A percentile compares a stretch with the other conserved stretches of the same genome.
phyloP scores from a whole-genome alignment of 1,140 invertebrate species.

The Leucophenga varia region DNA sequence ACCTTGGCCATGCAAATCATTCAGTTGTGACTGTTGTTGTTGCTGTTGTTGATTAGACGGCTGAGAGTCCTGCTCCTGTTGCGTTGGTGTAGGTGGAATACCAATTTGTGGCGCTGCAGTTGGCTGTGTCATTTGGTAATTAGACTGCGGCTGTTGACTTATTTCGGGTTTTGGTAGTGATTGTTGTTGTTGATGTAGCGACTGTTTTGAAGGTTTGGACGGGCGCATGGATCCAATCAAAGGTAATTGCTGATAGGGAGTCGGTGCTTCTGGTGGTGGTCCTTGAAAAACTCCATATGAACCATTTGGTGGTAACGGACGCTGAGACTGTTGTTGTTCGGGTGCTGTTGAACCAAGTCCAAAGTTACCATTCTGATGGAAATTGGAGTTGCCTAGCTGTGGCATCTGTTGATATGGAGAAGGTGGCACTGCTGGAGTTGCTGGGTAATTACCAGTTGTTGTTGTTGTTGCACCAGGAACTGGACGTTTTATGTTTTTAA shows the following conservation, averaged over 20 bases:
- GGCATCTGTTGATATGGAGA: constrained; percentile 29
- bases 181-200: constrained; percentile 7
- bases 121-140: background rate
- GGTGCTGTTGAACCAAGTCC: constrained; percentile 5
- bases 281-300: constrained; percentile 19
- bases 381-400: constrained; percentile 24
- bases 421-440: constrained; percentile 8
- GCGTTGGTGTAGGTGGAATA: background rate
- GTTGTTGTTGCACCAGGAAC: constrained; percentile 1
- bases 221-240: constrained; percentile 36
- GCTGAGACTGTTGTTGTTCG: constrained; percentile 5
- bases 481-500: constrained; percentile 35
- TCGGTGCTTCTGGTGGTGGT: constrained; percentile 39
- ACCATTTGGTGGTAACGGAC: constrained; percentile 3
- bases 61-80: constrained; percentile 1
- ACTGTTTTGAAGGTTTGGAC: constrained; percentile 13
- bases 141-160: background rate
- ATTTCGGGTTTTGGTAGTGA: background rate
- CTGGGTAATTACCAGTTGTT: too few relatives aligned
- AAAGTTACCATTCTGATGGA: constrained; percentile 32
- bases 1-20: constrained; percentile 17
- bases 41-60: constrained; percentile 1
- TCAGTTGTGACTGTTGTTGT: background rate
- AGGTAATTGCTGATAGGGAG: constrained; percentile 42
- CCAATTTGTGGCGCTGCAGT: background rate